Evolutionary conservation across 2,797 vertebrate genomes (phyloP).

Genomic region (Muscicapa comitata): DNA sequence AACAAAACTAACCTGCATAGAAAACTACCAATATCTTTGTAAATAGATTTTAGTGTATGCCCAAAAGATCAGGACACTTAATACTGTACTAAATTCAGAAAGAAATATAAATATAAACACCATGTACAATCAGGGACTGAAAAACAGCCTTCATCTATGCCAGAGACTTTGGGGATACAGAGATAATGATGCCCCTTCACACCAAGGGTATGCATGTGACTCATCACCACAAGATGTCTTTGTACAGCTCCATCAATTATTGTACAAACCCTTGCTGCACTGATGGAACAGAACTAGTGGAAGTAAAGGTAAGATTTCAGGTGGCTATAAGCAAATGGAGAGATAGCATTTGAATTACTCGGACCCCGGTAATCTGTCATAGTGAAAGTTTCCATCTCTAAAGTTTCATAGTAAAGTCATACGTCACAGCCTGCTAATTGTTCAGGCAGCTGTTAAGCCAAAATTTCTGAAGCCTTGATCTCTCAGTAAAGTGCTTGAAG

Average conservation of each 20-base stretch:
- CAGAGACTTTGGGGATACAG: not conserved
- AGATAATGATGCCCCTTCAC: accelerated
- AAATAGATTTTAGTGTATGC: not conserved
- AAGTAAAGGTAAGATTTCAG: not conserved
- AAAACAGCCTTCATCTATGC: not conserved
- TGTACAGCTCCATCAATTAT: not conserved
- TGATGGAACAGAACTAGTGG: not conserved
- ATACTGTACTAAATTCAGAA: not conserved
- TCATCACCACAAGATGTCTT: not conserved
- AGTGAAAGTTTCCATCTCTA: not conserved
- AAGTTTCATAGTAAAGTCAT: not conserved
- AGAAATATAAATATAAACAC: not conserved
- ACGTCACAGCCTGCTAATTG: not conserved
- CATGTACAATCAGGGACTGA: not conserved
- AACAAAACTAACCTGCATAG: not conserved
- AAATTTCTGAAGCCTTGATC: not conserved
- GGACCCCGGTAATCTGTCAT: not conserved
- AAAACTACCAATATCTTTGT: not conserved
- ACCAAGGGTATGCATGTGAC: not conserved
- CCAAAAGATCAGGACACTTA: not conserved
- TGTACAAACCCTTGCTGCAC: not conserved
- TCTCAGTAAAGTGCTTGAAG: not conserved
- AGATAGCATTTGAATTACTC: not conserved
- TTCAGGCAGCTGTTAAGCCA: not conserved
- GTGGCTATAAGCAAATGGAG: not conserved